Base-by-base conservation (phyloP, 2,888 invertebrate genomes). In the Pyralis farinalis region DNA sequence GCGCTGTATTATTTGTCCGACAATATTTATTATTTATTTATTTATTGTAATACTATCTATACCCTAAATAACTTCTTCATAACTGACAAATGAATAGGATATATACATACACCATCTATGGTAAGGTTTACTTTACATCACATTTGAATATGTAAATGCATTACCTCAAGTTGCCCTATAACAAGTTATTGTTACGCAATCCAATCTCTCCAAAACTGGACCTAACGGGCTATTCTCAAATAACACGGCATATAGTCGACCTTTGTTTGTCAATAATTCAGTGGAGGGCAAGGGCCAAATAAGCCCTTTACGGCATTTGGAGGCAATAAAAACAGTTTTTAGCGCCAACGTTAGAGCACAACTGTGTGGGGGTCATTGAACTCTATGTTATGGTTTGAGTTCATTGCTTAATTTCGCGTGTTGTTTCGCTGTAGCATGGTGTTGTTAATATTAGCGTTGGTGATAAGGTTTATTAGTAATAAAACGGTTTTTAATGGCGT, bases 301-400 rank as follows among this genome's bases (percentile, higher is more conserved):
- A 57, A 49, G 51, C 46, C n/a, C 43, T 57, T 57, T 61, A 64
- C 62, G 49, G 49, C 43, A 53, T 53, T 58, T 43, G 53, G 46
- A 47, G 48, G 37, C 49, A 43, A 53, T 69, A 63, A 67, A 61
- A 51, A 55, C 55, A 52, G 53, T 33, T 31, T 53, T 55, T 42
- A 44, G 53, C 58, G 53, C 42, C 48, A 42, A 44, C 47, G 41
- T 54, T 46, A 52, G 44, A 43, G 41, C 35, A n/a, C 8, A 8
- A 5, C 7, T n/a, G 5, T 7, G 25, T 25, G 33, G 28, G n/a
- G 39, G 32, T 39, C 38, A 33, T 25, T 33, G 16, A 9, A 28
- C 33, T 33, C 9, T 32, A 10, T 11, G 12, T 33, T 25, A 28
- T 25, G 31, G 16, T 33, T 16, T 16, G 7, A 12, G 12, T 31